Evolutionary conservation across 2,888 invertebrate genomes (phyloP).

Genomic region (Zaprionus bogoriensis): DNA sequence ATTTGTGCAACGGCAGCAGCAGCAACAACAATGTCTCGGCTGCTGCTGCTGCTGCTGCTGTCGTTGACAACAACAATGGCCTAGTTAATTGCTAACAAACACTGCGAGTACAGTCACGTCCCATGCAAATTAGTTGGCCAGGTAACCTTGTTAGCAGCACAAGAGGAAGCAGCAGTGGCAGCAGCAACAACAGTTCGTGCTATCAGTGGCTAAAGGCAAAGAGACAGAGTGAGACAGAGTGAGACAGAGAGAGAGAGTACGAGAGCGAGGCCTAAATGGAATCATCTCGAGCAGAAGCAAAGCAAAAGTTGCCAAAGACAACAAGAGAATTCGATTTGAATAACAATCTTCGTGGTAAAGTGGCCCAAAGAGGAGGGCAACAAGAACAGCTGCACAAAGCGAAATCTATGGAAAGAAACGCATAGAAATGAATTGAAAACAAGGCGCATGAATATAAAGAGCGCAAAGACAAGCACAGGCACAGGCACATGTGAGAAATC

Average conservation of each 20-base stretch:
- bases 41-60: conserved; percentile 17
- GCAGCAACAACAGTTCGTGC: conserved; percentile 10
- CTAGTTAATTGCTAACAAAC: conserved; percentile 75
- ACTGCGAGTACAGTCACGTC: conserved; percentile 70
- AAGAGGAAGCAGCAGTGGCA: conserved; percentile 7
- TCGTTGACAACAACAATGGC: conserved; percentile 59
- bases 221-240: not conserved
- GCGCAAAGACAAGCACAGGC: no score
- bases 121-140: conserved; percentile 71
- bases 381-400: not conserved
- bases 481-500: no score
- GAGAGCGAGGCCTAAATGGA: conserved; percentile 6
- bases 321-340: conserved; percentile 28
- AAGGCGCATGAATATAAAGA: no score
- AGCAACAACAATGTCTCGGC: conserved; percentile 9
- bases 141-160: conserved; percentile 66
- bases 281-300: conserved; percentile 1
- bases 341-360: conserved; percentile 21
- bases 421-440: no score
- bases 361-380: not conserved
- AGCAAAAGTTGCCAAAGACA: conserved; percentile 19
- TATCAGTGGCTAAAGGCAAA: conserved; percentile 14
- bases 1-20: conserved; percentile 19
- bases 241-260: not conserved
- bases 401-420: not conserved